Evolutionary conservation across 2,888 invertebrate genomes (phyloP), one percentile per base, ranked within the genome.

Genomic region (Opisthograptis luteolata): DNA sequence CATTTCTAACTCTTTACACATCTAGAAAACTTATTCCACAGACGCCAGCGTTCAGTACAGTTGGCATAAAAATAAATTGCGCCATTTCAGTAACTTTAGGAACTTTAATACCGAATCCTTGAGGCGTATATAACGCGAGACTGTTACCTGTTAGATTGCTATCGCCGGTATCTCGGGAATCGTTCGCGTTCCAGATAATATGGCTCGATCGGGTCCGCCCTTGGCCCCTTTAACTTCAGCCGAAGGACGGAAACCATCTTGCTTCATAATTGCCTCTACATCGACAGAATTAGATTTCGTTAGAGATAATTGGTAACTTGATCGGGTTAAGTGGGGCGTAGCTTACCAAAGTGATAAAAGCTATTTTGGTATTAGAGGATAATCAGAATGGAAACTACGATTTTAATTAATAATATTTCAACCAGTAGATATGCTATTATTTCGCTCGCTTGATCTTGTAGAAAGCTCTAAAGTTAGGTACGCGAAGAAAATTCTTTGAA

Each of bases 221-320:
- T 50, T 60, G 58, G 53, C 60, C 57, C 41, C 42, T 27, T 55
- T 59, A 30, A 34, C 46, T 12, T 14, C n/a, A 12, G 25, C 3
- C 24, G 47, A 48, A 58, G 55, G 55, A 47, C 48, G 51, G 55
- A 31, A 51, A 55, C 45, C 9, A 43, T 35, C 40, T 34, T 19
- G 13, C 35, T 30, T 12, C 19, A 10, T 15, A 44, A 51, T 44
- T 35, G 44, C 22, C 27, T 30, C 30, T 19, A 15, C 36, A 7
- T 42, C 30, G 37, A 42, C 36, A 37, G 24, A 17, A 43, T 46
- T 50, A 40, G 32, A 41, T 51, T 39, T 25, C 34, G 55, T 34
- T 25, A 14, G 25, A 36, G 32, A 25, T 37, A 37, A 55, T 46
- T 49, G 17, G n/a, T 39, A 37, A 34, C 42, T 45, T 44, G 42